These are phyloP conservation scores for Plutomurus gul DNA, from an alignment of 1,140 invertebrate species.

Conservation along the genomic window DNA sequence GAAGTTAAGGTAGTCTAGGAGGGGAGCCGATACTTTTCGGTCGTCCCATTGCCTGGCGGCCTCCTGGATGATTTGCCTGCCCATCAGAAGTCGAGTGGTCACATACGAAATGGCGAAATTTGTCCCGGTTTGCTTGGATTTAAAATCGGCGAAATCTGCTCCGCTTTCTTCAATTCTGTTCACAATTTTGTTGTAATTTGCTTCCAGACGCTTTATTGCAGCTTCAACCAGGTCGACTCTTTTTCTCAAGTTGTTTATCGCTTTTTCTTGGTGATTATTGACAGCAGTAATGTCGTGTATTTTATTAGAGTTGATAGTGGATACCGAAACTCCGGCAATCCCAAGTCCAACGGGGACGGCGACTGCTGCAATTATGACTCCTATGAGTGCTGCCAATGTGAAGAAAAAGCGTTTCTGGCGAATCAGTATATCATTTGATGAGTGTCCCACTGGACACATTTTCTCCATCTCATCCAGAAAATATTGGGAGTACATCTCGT, in stretches of 20 bases:
- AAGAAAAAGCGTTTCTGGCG: background rate
- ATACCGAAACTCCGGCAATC: background rate
- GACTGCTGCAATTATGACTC: background rate
- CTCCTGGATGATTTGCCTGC: background rate
- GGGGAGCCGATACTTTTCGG: background rate
- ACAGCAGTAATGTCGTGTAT: background rate
- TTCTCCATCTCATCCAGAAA: background rate
- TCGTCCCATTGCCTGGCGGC: background rate
- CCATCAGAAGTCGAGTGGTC: constrained; percentile 17
- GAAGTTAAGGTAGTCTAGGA: constrained; percentile 30
- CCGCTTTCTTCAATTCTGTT: background rate
- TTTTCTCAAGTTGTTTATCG: background rate
- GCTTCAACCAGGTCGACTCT: background rate
- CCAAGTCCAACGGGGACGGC: background rate
- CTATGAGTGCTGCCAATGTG: background rate
- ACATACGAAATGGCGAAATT: constrained; percentile 31
- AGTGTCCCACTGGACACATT: background rate
- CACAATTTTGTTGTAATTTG: background rate
- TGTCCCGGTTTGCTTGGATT: background rate
- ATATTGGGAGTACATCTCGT: background rate
- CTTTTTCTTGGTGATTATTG: background rate
- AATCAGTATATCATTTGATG: too few species aligned
- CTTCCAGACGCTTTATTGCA: background rate
- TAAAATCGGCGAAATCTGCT: constrained; percentile 7
- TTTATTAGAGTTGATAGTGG: background rate